A percentile compares a stretch with the other conserved stretches of the same genome.
These are phyloP conservation scores for Brachionus calyciflorus DNA, from an alignment of 1,140 invertebrate genomes.

Conservation along the genomic window DNA sequence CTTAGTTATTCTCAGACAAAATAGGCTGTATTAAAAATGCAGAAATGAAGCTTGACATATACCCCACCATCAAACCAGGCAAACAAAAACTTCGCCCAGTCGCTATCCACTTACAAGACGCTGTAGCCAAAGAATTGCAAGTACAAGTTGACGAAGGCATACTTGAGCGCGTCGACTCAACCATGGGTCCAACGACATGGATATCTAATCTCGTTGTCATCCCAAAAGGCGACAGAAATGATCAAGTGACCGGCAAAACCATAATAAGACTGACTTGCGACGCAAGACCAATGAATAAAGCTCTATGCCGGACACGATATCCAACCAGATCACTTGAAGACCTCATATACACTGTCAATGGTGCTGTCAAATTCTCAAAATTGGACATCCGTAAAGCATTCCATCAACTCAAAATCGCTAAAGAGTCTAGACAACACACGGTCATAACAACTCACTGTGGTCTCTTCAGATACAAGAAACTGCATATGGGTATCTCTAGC, in stretches of 20 bases:
- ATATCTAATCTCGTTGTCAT: no score
- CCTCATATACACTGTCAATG: neutral
- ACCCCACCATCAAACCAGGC: neutral
- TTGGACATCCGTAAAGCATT: neutral
- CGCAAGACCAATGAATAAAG: neutral
- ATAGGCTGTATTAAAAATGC: neutral
- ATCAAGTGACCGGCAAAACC: no score
- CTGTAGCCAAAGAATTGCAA: neutral
- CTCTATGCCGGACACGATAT: neutral
- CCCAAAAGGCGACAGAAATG: no score
- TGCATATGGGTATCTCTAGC: slow-evolving; percentile 58
- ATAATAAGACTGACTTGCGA: neutral
- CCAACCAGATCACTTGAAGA: slow-evolving; percentile 5
- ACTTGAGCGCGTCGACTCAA: neutral
- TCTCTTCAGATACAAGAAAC: slow-evolving; percentile 53
- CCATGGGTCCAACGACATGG: neutral
- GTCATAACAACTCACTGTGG: slow-evolving; percentile 62
- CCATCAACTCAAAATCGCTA: neutral
- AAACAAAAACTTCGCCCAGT: neutral
- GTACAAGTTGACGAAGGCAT: neutral
- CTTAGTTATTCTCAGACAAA: neutral
- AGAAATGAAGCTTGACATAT: neutral
- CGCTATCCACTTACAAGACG: neutral
- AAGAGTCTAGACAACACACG: slow-evolving; percentile 50
- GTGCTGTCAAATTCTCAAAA: no score